These are phyloP conservation scores for Irena cyanogastra DNA, from an alignment of 2,113 vertebrate genomes.

Conservation along the genomic window DNA sequence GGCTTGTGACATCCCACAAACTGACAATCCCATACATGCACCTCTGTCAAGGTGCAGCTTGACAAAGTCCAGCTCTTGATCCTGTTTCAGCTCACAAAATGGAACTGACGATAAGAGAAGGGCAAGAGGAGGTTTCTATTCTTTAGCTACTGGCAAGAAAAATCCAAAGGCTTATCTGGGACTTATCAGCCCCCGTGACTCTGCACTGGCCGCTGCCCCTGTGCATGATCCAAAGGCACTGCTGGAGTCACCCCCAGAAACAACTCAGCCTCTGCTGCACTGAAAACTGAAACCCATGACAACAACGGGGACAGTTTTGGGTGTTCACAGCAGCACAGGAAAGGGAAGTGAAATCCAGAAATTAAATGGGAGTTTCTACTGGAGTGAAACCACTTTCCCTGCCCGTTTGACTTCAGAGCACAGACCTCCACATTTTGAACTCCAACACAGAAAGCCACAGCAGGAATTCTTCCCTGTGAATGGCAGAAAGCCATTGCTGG, in stretches of 20 bases:
- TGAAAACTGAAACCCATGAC: neutral
- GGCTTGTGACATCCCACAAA: neutral
- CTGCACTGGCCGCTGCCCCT: neutral
- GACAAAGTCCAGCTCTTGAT: neutral
- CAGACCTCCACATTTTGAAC: neutral
- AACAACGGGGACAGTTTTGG: neutral
- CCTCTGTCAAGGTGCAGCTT: neutral
- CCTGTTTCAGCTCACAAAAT: neutral
- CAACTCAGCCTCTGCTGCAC: neutral
- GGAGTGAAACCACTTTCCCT: accelerated
- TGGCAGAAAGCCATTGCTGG: neutral
- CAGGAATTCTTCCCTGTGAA: neutral
- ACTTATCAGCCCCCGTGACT: neutral
- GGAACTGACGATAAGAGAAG: accelerated
- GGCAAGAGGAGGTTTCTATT: neutral
- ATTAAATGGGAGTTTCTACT: neutral
- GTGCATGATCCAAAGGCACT: accelerated
- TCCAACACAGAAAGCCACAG: neutral
- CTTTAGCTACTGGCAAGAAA: neutral
- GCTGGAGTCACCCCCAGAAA: neutral
- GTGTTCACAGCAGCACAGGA: neutral
- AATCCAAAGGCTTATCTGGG: neutral
- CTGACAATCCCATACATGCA: neutral
- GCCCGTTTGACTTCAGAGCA: neutral
- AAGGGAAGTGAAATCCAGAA: neutral